A percentile compares a stretch with the other conserved stretches of the same genome.
phyloP scores from a whole-genome alignment of 2,113 vertebrate species.

The Erythrolamprus reginae region DNA sequence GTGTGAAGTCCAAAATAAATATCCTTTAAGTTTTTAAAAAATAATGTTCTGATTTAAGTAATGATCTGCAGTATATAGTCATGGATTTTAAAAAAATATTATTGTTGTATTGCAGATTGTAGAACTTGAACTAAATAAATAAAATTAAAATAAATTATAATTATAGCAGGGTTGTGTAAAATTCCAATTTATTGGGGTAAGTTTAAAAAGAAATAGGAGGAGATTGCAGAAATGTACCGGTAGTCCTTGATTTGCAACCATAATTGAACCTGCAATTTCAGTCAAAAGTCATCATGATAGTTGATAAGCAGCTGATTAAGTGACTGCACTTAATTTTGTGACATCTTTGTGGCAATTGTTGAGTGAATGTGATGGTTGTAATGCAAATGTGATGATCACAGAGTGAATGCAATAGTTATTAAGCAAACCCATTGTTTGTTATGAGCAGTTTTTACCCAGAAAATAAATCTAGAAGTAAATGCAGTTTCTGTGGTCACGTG shows the following conservation, averaged over 20 bases:
- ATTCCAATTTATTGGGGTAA: neutral
- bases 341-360: neutral
- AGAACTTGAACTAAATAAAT: too few species aligned
- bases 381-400: neutral
- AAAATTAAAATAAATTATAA: neutral
- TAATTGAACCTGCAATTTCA: neutral
- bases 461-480: neutral
- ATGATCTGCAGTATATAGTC: neutral
- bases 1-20: neutral
- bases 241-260: neutral
- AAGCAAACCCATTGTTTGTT: neutral
- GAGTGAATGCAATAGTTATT: neutral
- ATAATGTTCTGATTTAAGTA: neutral
- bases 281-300: neutral
- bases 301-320: neutral
- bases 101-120: neutral
- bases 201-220: neutral
- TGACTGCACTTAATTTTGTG: neutral
- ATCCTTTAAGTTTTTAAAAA: neutral
- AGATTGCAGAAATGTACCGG: neutral
- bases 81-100: neutral
- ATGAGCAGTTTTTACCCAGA: neutral
- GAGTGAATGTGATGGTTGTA: neutral
- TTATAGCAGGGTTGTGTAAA: neutral
- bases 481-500: neutral